These are phyloP conservation scores for Bubo scandiacus DNA, from an alignment of 2,113 vertebrate genomes.

Conservation along the genomic window DNA sequence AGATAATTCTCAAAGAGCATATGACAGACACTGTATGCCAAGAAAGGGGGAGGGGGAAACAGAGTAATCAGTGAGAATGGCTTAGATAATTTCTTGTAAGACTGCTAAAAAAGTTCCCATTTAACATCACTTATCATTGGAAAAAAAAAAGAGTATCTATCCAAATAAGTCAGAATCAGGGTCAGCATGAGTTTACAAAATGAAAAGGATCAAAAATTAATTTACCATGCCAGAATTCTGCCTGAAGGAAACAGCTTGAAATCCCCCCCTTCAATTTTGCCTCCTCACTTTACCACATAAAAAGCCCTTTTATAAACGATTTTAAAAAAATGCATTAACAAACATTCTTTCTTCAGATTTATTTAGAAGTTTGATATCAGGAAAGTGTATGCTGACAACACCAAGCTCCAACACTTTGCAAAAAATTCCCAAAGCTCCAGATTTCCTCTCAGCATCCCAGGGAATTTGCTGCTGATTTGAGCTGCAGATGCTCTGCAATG, in stretches of 20 bases:
- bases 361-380: neutral
- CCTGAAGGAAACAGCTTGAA: neutral
- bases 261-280: neutral
- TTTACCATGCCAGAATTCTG: neutral
- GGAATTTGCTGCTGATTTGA: neutral
- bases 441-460: neutral
- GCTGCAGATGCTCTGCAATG: conserved; percentile 35
- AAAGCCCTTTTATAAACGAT: neutral
- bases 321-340: neutral
- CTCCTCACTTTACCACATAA: neutral
- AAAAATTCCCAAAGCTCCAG: neutral
- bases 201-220: neutral
- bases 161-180: neutral
- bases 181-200: neutral
- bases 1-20: conserved; percentile 48
- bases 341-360: neutral
- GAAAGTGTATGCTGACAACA: neutral
- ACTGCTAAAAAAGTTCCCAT: neutral
- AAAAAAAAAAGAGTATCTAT: neutral
- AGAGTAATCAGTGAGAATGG: conserved; percentile 14
- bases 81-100: conserved; percentile 17
- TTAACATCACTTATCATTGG: neutral
- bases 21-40: conserved; percentile 43
- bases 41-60: conserved; percentile 6
- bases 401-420: neutral